A percentile compares a stretch with the other conserved stretches of the same genome.
Evolutionary conservation across 2,797 vertebrate genomes (phyloP).

Genomic region (Lepidocolaptes lacrymiger): DNA sequence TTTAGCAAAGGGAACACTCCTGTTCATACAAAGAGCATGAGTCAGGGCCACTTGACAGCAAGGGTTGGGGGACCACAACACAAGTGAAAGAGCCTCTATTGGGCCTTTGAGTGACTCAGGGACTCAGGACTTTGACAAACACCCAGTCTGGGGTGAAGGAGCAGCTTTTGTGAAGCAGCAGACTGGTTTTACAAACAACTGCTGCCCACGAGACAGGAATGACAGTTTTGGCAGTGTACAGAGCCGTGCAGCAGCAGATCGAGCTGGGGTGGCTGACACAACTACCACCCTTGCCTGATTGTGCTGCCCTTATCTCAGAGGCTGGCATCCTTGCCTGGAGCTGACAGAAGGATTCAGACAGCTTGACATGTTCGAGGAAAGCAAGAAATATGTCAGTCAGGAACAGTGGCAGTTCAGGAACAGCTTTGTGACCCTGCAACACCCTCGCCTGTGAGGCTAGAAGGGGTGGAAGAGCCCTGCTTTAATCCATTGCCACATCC

Average conservation of each 20-base stretch:
- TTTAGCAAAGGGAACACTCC: background rate
- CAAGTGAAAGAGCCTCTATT: background rate
- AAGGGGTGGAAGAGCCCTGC: background rate
- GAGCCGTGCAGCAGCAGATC: background rate
- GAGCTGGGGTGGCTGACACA: background rate
- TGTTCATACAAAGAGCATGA: accelerated
- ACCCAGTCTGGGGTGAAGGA: background rate
- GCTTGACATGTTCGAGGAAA: background rate
- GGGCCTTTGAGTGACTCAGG: background rate
- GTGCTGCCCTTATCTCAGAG: background rate
- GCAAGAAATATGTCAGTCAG: background rate
- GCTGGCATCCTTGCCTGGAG: conserved; percentile 8
- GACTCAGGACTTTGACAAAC: background rate
- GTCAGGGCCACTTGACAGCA: background rate
- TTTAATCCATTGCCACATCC: background rate
- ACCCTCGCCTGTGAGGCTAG: background rate
- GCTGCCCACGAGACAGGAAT: background rate
- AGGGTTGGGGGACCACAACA: background rate
- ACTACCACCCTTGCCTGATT: background rate
- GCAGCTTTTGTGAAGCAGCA: background rate
- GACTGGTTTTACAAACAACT: background rate
- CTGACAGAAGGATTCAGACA: background rate
- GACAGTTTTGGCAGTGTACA: background rate
- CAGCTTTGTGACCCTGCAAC: background rate
- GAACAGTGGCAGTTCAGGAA: background rate